Percentiles rank a stretch among this genome's conserved stretches.
phyloP scores from a whole-genome alignment of 2,797 vertebrate genomes.

The Myotis pilosus region DNA sequence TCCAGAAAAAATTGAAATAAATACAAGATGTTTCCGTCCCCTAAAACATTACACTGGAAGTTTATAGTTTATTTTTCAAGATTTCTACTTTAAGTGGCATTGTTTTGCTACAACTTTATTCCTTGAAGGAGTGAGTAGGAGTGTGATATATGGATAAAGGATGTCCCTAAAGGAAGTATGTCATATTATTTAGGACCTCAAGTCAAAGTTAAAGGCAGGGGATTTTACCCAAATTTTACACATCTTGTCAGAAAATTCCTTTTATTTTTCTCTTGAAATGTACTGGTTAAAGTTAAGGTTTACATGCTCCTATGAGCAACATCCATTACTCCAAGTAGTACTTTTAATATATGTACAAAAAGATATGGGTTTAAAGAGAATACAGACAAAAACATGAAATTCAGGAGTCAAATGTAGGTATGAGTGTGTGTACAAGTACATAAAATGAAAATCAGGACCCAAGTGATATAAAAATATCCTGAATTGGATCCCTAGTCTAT shows the following conservation, averaged over 20 bases:
- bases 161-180: background rate
- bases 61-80: conserved; percentile 39
- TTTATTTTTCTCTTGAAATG: background rate
- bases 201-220: background rate
- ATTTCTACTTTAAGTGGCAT: background rate
- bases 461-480: background rate
- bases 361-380: background rate
- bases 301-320: background rate
- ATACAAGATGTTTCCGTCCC: conserved; percentile 46
- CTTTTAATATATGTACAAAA: background rate
- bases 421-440: background rate
- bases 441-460: background rate
- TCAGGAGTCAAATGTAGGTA: background rate
- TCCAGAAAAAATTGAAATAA: conserved; percentile 62
- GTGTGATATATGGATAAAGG: background rate
- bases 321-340: background rate
- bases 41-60: conserved; percentile 27
- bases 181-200: background rate
- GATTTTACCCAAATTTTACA: conserved; percentile 7
- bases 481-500: background rate
- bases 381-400: background rate
- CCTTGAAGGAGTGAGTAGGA: background rate
- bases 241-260: background rate
- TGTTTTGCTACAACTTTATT: conserved; percentile 38
- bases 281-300: background rate